Conservation (phyloP, 2,888 invertebrate genomes). For the Cheilosia vulpina region DNA sequence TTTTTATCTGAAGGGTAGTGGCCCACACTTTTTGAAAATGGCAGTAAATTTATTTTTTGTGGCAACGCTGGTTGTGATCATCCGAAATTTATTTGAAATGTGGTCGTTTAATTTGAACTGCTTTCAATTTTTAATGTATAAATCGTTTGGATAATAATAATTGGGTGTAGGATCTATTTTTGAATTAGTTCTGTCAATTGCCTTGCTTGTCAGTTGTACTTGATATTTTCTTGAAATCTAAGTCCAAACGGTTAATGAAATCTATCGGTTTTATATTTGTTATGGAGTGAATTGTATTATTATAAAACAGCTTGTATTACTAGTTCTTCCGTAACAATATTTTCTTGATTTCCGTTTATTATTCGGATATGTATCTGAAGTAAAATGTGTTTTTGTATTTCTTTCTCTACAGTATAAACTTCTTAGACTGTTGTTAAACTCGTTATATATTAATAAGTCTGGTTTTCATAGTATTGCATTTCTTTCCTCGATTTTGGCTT, state of each 20-base stretch:
- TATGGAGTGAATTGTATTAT: neutral
- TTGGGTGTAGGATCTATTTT: neutral
- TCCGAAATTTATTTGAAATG: too few relatives aligned
- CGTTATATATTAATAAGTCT: neutral
- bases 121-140: slow-evolving; percentile 35
- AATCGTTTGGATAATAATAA: slow-evolving; percentile 6
- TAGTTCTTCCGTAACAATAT: slow-evolving; percentile 48
- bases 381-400: slow-evolving; percentile 28
- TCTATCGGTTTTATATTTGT: neutral
- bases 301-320: slow-evolving; percentile 57
- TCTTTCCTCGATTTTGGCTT: slow-evolving; percentile 29
- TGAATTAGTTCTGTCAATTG: slow-evolving; percentile 5
- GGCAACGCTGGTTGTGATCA: too few relatives aligned
- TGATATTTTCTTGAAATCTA: neutral
- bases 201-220: neutral
- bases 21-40: too few relatives aligned
- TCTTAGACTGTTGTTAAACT: neutral
- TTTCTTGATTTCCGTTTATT: slow-evolving; percentile 36
- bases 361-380: slow-evolving; percentile 57
- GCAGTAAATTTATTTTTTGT: too few relatives aligned
- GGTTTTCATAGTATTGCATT: slow-evolving; percentile 24
- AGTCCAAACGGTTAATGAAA: neutral
- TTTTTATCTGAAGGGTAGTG: too few relatives aligned
- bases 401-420: slow-evolving; percentile 10
- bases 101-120: slow-evolving; percentile 12